A percentile compares a stretch with the other conserved stretches of the same genome.
Conservation (phyloP, 2,797 vertebrate species). For the Lepus townsendii region DNA sequence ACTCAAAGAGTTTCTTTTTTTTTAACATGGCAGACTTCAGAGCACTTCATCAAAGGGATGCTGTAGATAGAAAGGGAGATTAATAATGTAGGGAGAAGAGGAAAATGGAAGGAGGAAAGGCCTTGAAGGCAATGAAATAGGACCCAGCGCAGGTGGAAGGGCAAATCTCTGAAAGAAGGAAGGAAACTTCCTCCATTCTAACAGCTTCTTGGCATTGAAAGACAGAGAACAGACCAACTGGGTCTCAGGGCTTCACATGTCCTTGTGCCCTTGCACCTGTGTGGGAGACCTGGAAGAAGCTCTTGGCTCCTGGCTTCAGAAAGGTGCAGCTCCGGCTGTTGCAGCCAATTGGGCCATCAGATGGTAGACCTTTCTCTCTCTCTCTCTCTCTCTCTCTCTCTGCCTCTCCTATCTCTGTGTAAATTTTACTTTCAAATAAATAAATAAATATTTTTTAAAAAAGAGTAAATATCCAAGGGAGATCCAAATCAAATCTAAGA, state of each 20-base stretch:
- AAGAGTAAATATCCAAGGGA: not conserved
- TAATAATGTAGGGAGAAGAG: not conserved
- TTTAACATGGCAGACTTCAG: not conserved
- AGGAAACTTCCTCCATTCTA: not conserved
- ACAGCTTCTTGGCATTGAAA: not conserved
- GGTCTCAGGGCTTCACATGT: not conserved
- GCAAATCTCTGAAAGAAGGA: not conserved
- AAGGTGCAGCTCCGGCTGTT: no score
- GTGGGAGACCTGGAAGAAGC: no score
- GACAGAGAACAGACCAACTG: not conserved
- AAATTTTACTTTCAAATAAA: no score
- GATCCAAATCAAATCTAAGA: not conserved
- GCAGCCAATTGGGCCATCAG: no score
- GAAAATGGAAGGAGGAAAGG: not conserved
- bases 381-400: no score
- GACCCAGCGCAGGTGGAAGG: not conserved
- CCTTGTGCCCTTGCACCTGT: no score
- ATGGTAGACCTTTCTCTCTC: no score
- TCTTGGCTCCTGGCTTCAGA: no score
- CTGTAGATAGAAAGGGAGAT: not conserved
- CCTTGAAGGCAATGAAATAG: not conserved
- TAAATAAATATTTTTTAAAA: no score
- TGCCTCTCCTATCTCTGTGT: no score
- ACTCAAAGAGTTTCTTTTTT: not conserved
- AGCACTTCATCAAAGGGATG: not conserved